Evolutionary conservation across 2,797 vertebrate species (phyloP), one percentile per base, ranked within the genome.

Genomic region (Tenualosa ilisha): DNA sequence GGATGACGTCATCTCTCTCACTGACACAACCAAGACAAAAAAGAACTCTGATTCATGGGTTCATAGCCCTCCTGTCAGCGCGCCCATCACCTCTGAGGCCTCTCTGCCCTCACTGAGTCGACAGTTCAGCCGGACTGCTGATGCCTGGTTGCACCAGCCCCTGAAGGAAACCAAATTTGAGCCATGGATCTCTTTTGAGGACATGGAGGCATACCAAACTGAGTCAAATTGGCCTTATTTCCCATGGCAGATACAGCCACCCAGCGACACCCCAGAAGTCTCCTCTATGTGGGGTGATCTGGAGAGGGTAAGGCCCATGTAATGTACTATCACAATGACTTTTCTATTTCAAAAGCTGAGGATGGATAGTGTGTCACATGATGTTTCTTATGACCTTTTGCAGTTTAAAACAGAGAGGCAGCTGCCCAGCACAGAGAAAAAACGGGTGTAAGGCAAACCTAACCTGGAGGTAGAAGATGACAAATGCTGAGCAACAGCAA

Each of bases 171-270:
- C 26, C 65, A 72, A 15, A 63, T 63, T 63, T 40, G 65, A 37
- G 8, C 31, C 65, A 2, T 72, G 65, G 65, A 72, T 72, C 26
- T 72, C 65, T 72, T 37, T 37, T 72, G 65, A 72, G 65, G 65
- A 72, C 65, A 72, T 72, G 65, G 31, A 72, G 26, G 31, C 65
- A n/a, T 72, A 40, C 65, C 31, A 12, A 37, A 31, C 65, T 17
- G 15, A 46, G 15, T 43, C 72, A 0, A 43, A 31, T 2, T 79
- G 72, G 72, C 72, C 72, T 22, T 79, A 46, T 43, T 79, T 46
- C 72, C 72, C 40, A 43, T 79, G 72, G 72, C 72, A 79, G 72
- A 79, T 46, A 46, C 72, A 79, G 40, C 37, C 72, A 79, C 37
- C 40, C 37, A 43, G 37, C 4, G 15, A 79, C 17, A 6, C 17